phyloP scores from a whole-genome alignment of 64 coral and sea anemone genomes.

The Porites lutea region DNA sequence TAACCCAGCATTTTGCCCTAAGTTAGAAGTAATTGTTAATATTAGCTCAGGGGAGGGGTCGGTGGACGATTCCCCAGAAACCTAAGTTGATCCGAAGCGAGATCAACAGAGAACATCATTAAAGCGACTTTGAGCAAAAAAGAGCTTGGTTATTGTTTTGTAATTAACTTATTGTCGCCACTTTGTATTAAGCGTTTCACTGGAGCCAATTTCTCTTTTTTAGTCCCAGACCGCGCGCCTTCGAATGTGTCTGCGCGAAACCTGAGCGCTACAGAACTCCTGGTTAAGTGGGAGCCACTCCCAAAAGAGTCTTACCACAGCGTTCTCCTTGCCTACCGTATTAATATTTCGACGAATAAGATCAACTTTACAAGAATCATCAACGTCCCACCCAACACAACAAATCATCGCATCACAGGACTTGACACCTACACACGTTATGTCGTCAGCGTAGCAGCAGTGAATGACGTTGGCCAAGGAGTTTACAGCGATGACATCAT shows the following conservation, averaged over 20 bases:
- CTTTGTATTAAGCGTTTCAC: too few species aligned
- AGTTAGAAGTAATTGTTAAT: too few species aligned
- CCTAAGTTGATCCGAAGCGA: too few species aligned
- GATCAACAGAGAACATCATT: too few species aligned
- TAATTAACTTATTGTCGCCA: too few species aligned
- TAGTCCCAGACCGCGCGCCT: constrained; percentile 63
- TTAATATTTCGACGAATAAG: background rate
- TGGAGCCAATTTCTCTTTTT: background rate
- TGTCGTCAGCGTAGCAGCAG: constrained; percentile 39
- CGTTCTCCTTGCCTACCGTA: constrained; percentile 22
- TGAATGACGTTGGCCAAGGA: constrained; percentile 51
- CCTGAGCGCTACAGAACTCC: constrained; percentile 21
- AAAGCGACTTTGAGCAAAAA: too few species aligned
- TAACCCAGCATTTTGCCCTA: too few species aligned
- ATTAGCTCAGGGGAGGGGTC: too few species aligned
- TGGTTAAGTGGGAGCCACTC: constrained; percentile 34
- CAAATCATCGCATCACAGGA: constrained; percentile 1
- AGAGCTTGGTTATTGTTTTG: too few species aligned
- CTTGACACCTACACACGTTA: constrained; percentile 55
- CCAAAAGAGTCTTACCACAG: background rate
- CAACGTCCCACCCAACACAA: constrained; percentile 21
- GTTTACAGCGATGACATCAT: constrained; percentile 2
- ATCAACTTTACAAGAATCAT: constrained; percentile 8
- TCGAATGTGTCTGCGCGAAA: constrained; percentile 47
- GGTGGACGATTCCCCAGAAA: too few species aligned